A percentile compares a stretch with the other conserved stretches of the same genome.
Conservation (phyloP, 2,888 invertebrate genomes). For the Tenthredo scrophulariae region DNA sequence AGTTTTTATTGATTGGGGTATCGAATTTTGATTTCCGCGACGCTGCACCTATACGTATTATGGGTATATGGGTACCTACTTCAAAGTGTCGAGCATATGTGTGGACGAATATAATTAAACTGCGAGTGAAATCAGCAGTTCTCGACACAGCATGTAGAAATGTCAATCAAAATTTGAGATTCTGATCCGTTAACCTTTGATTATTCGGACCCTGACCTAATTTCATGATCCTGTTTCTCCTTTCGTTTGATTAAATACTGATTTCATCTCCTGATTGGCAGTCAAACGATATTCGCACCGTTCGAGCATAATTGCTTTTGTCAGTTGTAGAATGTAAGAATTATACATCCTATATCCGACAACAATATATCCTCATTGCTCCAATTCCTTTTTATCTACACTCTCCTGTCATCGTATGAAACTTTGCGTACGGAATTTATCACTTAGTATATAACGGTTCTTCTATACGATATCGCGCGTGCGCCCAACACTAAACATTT, state of each 20-base stretch:
- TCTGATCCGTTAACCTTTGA: constrained; percentile 11
- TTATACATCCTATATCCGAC: not conserved
- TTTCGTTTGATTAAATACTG: constrained; percentile 43
- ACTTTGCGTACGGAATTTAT: constrained; percentile 15
- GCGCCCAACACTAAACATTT: constrained; percentile 6
- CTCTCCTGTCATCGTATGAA: constrained; percentile 26
- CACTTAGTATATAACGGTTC: not conserved
- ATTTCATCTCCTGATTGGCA: constrained; percentile 44
- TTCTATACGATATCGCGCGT: constrained; percentile 13
- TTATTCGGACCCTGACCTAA: constrained; percentile 43
- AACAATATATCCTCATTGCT: constrained; percentile 31
- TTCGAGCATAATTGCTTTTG: constrained; percentile 42
- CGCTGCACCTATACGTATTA: not conserved
- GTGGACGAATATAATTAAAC: not conserved
- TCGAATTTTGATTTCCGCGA: not conserved
- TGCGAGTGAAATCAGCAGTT: constrained; percentile 28
- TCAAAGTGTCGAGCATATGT: not conserved
- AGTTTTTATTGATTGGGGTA: not conserved
- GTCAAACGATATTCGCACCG: constrained; percentile 23
- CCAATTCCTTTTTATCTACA: not conserved
- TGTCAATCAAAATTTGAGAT: constrained; percentile 15
- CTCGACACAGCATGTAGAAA: not conserved
- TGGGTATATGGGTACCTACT: not conserved
- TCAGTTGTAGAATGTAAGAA: constrained; percentile 29
- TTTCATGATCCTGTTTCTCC: constrained; percentile 39